These are phyloP conservation scores for Melipona bicolor DNA, from an alignment of 2,888 invertebrate genomes.

Conservation along the genomic window DNA sequence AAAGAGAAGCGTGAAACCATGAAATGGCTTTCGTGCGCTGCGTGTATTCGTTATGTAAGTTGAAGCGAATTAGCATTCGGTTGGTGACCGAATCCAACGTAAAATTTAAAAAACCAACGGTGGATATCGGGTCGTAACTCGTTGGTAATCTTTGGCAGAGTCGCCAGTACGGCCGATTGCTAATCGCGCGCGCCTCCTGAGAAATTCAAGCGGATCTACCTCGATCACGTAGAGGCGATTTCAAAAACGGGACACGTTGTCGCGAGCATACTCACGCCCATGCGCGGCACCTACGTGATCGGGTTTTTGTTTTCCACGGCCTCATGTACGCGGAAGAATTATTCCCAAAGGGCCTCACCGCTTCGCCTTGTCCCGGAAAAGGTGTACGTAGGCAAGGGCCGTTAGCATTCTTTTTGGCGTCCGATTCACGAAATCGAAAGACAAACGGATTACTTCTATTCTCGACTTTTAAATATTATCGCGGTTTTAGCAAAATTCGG, in stretches of 20 bases:
- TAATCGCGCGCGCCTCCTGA: constrained; percentile 51
- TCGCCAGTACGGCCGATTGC: constrained; percentile 44
- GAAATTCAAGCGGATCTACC: constrained; percentile 60
- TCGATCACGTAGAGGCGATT: constrained; percentile 79
- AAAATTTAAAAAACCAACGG: constrained; percentile 45
- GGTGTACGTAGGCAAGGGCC: constrained; percentile 33
- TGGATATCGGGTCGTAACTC: constrained; percentile 47
- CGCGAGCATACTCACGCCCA: constrained; percentile 61
- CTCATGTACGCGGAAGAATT: constrained; percentile 62
- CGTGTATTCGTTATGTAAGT: constrained; percentile 45
- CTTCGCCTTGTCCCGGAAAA: constrained; percentile 48
- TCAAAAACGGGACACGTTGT: constrained; percentile 79
- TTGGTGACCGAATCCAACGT: constrained; percentile 28
- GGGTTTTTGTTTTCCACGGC: constrained; percentile 71
- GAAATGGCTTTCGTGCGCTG: constrained; percentile 25
- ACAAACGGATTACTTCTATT: background rate
- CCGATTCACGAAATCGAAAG: background rate
- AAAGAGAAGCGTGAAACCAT: background rate
- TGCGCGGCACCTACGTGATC: constrained; percentile 76
- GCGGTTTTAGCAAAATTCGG: background rate
- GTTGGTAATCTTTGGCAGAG: constrained; percentile 61
- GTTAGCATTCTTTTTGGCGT: constrained; percentile 24
- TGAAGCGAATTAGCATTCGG: constrained; percentile 40
- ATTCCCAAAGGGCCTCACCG: constrained; percentile 51
- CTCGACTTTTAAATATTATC: background rate